These are phyloP conservation scores for Drosophila kambysellisi DNA, from an alignment of 2,888 invertebrate genomes.

Conservation along the genomic window DNA sequence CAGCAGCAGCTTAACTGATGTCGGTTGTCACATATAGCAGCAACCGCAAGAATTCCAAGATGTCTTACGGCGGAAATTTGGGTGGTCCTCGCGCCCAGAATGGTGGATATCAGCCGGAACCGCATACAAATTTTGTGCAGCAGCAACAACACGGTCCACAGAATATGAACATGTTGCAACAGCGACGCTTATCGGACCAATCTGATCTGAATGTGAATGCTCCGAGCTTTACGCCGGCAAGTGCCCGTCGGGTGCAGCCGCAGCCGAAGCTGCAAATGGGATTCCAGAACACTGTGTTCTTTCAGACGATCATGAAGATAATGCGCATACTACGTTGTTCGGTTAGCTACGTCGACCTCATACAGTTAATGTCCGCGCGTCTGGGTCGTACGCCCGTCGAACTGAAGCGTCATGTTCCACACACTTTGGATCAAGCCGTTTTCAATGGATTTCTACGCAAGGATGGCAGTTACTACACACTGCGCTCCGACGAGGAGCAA, in stretches of 20 bases:
- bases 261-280: too few species aligned
- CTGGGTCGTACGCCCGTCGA: conserved; percentile 56
- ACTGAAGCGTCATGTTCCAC: conserved; percentile 64
- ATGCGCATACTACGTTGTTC: conserved; percentile 55
- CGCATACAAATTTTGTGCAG: conserved; percentile 11
- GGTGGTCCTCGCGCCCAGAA: background rate
- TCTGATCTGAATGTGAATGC: conserved; percentile 56
- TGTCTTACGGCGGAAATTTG: background rate
- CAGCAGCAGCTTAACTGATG: background rate
- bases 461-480: conserved; percentile 55
- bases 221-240: conserved; percentile 48
- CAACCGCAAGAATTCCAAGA: background rate
- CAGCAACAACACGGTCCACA: background rate
- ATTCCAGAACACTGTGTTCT: conserved; percentile 41
- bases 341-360: conserved; percentile 63
- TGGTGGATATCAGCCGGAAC: background rate
- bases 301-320: conserved; percentile 44
- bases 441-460: conserved; percentile 60
- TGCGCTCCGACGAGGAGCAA: conserved; percentile 62
- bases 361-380: conserved; percentile 45
- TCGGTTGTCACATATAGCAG: background rate
- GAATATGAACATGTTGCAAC: background rate
- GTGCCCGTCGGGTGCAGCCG: conserved; percentile 8
- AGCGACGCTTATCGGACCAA: background rate
- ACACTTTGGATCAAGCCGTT: conserved; percentile 56